phyloP scores from a whole-genome alignment of 2,888 invertebrate species.

The Ptychoptera contaminata region DNA sequence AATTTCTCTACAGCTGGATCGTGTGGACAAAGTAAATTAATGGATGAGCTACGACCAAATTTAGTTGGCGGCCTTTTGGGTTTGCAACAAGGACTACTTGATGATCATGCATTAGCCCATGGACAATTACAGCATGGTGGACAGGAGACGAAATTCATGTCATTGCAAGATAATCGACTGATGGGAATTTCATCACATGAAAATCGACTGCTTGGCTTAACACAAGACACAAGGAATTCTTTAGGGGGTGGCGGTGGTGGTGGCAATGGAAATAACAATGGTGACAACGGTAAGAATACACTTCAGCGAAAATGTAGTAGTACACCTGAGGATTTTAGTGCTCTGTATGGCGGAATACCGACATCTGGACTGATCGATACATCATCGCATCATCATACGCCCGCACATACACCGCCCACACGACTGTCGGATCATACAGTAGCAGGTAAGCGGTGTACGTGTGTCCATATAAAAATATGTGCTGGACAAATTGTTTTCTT shows the following conservation, averaged over 20 bases:
- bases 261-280: conserved; percentile 4
- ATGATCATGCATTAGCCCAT: conserved; percentile 49
- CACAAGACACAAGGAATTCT: conserved; percentile 9
- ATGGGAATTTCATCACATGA: conserved; percentile 31
- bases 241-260: not conserved
- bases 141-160: conserved; percentile 33
- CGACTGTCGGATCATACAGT: conserved; percentile 38
- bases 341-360: conserved; percentile 55
- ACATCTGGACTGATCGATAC: conserved; percentile 32
- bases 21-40: conserved; percentile 62
- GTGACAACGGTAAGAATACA: conserved; percentile 22
- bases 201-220: conserved; percentile 28
- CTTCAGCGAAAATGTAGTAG: conserved; percentile 59
- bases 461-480: not conserved
- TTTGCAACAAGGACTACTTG: conserved; percentile 59
- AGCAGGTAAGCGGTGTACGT: not conserved
- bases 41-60: conserved; percentile 77
- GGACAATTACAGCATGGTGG: conserved; percentile 32
- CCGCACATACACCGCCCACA: conserved; percentile 55
- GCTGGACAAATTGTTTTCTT: not conserved
- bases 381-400: conserved; percentile 42
- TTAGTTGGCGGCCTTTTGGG: conserved; percentile 63
- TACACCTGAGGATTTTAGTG: conserved; percentile 77
- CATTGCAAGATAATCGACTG: conserved; percentile 32
- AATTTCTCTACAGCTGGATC: conserved; percentile 58